Conservation (phyloP, 2,797 vertebrate species). For the Coccyzus lansbergi region DNA sequence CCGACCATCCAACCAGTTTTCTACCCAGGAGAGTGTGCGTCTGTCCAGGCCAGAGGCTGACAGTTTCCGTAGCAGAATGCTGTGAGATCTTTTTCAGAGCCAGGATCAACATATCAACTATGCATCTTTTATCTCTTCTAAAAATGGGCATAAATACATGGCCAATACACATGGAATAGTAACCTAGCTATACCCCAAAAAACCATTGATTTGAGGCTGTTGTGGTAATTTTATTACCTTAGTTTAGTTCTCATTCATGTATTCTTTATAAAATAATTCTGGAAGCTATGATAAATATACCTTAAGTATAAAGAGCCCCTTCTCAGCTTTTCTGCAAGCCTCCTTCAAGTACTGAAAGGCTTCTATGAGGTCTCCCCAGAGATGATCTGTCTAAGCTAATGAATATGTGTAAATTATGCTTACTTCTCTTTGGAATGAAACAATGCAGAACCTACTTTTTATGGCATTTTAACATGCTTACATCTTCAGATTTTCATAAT, state of each 20-base stretch:
- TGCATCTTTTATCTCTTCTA: neutral
- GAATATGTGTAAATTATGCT: neutral
- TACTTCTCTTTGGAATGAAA: neutral
- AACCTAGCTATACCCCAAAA: neutral
- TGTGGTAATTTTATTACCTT: neutral
- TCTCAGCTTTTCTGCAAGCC: no score
- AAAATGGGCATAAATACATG: neutral
- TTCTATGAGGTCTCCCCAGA: no score
- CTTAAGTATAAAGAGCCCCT: neutral
- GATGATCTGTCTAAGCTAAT: neutral
- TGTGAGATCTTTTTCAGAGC: neutral
- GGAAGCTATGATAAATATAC: accelerated
- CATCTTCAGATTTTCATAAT: neutral
- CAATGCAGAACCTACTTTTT: neutral
- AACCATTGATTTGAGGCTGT: neutral
- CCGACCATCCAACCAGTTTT: no score
- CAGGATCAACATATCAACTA: neutral
- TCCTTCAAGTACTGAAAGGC: no score
- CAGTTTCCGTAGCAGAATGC: no score
- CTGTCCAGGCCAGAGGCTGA: no score
- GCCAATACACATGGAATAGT: neutral
- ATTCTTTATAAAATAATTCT: neutral
- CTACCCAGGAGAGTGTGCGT: no score
- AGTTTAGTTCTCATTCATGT: neutral
- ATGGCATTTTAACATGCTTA: neutral